Percentiles rank a stretch among this genome's conserved stretches.
Conservation (phyloP, 2,113 vertebrate genomes). For the Phylloscopus whistleri region DNA sequence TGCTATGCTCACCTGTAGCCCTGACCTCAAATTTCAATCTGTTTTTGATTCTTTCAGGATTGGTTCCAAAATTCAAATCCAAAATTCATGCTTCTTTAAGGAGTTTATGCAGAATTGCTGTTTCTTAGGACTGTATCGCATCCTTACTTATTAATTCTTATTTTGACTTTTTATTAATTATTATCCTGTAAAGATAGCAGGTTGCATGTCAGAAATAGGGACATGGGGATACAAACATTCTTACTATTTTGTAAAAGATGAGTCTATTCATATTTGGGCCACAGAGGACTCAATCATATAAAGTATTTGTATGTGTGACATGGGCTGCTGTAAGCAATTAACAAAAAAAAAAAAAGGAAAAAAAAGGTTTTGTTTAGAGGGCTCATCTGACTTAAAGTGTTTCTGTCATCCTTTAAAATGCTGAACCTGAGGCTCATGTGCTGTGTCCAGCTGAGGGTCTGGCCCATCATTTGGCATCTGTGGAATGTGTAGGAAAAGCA, state of each 20-base stretch:
- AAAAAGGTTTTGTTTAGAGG: not conserved
- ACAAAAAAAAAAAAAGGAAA: not conserved
- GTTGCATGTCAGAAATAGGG: not conserved
- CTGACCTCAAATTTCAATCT: not conserved
- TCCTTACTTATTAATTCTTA: too few relatives aligned
- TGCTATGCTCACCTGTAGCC: not conserved
- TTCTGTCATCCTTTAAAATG: constrained; percentile 45
- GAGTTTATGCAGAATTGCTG: not conserved
- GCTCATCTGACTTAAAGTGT: constrained; percentile 5
- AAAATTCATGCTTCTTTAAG: not conserved
- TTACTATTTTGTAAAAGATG: not conserved
- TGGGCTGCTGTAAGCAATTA: not conserved
- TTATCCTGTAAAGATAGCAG: not conserved
- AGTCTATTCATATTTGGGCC: not conserved
- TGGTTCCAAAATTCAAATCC: not conserved
- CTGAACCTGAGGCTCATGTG: constrained; percentile 21
- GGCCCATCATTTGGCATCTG: not conserved
- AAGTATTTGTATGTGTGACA: not conserved
- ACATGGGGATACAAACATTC: not conserved
- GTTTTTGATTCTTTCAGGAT: not conserved
- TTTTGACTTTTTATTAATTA: not conserved
- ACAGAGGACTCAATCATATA: not conserved
- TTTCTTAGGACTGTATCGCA: too few relatives aligned
- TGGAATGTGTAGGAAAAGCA: not conserved
- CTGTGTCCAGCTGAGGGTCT: constrained; percentile 23